Conservation (phyloP, 1,140 invertebrate species). For the Chrysomallon squamiferum region DNA sequence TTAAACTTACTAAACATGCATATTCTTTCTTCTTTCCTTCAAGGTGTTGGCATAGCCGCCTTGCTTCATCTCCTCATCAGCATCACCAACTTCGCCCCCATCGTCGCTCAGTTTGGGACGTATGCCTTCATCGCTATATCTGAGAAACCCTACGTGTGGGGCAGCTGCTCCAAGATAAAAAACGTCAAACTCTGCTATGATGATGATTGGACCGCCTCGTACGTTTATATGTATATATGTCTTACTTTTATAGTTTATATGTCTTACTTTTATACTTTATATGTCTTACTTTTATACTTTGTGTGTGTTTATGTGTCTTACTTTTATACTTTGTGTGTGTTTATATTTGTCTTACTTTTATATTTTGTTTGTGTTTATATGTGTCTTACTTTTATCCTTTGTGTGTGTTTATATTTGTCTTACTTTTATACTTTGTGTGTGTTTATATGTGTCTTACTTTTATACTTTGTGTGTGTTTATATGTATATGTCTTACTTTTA, state of each 20-base stretch:
- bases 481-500: too few species aligned
- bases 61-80: conserved; percentile 48
- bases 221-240: neutral
- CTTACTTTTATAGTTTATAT: neutral
- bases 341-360: too few species aligned
- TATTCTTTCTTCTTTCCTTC: too few species aligned
- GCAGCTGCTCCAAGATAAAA: conserved; percentile 22
- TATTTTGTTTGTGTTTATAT: too few species aligned
- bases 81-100: conserved; percentile 42
- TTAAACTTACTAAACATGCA: too few species aligned
- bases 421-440: too few species aligned
- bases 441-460: too few species aligned
- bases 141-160: conserved; percentile 44
- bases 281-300: neutral
- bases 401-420: too few species aligned
- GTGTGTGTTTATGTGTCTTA: too few species aligned
- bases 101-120: conserved; percentile 51
- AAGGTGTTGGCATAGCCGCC: conserved; percentile 51
- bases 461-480: too few species aligned
- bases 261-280: neutral
- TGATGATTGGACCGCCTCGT: neutral
- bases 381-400: too few species aligned
- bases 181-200: neutral
- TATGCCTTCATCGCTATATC: conserved; percentile 51
- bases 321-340: too few species aligned